These are phyloP conservation scores for Harpagoxenus sublaevis DNA, from an alignment of 2,888 invertebrate species.

Conservation along the genomic window DNA sequence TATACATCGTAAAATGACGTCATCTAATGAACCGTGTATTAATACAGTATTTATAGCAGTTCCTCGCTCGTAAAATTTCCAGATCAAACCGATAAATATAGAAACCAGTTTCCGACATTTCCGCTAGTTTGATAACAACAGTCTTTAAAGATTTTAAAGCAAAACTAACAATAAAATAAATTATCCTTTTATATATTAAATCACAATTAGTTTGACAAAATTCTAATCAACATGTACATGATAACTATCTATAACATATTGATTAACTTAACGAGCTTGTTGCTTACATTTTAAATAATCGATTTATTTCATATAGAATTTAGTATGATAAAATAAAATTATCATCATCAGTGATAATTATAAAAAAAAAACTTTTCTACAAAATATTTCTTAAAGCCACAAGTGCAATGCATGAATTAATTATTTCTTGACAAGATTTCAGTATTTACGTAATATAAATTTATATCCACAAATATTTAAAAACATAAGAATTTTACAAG, in stretches of 20 bases:
- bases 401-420: neutral
- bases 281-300: neutral
- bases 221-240: neutral
- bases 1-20: constrained; percentile 77
- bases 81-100: constrained; percentile 77
- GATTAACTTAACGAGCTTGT: neutral
- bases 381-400: neutral
- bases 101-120: constrained; percentile 64
- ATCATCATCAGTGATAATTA: neutral
- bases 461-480: neutral
- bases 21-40: constrained; percentile 81
- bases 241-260: too few species aligned
- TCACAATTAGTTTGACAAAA: neutral
- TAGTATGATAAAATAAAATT: neutral
- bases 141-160: neutral
- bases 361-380: neutral
- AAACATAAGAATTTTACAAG: neutral
- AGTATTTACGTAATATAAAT: neutral
- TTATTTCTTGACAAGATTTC: neutral
- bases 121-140: constrained; percentile 25
- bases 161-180: neutral
- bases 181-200: neutral
- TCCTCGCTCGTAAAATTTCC: constrained; percentile 75
- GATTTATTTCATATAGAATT: neutral
- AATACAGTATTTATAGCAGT: constrained; percentile 79